phyloP scores from a whole-genome alignment of 2,113 vertebrate genomes.

The Rattus norvegicus region DNA sequence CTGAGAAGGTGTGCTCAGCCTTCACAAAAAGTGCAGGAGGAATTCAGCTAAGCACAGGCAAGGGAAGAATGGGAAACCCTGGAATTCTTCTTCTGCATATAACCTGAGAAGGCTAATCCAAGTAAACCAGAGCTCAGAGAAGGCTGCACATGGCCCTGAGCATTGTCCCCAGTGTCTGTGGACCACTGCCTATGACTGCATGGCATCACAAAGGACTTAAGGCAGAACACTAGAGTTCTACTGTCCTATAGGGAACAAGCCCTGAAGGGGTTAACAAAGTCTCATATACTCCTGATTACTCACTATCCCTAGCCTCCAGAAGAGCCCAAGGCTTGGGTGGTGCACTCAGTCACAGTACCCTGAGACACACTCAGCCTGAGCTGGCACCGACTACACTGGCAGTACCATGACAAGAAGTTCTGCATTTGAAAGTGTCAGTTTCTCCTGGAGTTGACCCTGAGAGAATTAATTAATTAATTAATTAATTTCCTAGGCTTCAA shows the following conservation, averaged over 20 bases:
- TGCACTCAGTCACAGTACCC: background rate
- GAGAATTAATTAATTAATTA: too few species aligned
- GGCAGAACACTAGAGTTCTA: too few species aligned
- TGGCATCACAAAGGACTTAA: fast-evolving
- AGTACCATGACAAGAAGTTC: too few species aligned
- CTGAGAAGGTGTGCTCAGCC: background rate
- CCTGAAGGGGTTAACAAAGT: background rate
- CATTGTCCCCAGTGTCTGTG: too few species aligned
- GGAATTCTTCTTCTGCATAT: background rate
- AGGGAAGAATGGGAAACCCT: background rate
- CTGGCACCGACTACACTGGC: background rate
- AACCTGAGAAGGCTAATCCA: background rate
- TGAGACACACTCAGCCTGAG: background rate
- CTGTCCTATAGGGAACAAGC: background rate
- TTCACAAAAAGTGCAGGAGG: background rate
- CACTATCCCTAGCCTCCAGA: background rate
- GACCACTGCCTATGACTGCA: background rate
- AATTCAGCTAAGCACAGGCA: background rate
- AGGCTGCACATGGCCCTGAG: background rate
- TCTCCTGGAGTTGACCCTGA: background rate
- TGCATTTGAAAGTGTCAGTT: background rate
- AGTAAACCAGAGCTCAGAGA: background rate
- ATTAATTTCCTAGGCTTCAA: background rate
- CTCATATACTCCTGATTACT: background rate
- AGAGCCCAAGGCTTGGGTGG: background rate